Percentiles rank a stretch among this genome's conserved stretches.
phyloP scores from a whole-genome alignment of 2,797 vertebrate genomes.

The Calcarius lapponicus region DNA sequence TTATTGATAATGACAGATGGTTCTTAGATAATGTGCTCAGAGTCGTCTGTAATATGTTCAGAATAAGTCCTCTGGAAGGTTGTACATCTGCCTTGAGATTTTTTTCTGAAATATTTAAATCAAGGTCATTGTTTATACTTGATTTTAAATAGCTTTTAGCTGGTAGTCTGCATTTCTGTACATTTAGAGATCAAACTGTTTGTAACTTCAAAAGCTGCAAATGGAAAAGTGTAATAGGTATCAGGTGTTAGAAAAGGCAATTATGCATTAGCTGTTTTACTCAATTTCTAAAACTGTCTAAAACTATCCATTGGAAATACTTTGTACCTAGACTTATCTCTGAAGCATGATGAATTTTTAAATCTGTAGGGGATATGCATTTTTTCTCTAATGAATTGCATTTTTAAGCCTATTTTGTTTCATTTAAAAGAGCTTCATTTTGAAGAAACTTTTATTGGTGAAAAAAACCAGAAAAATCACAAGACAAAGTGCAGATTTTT shows the following conservation, averaged over 20 bases:
- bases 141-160: slow-evolving; percentile 48
- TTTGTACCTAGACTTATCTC: slow-evolving; percentile 25
- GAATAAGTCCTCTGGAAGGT: slow-evolving; percentile 50
- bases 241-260: slow-evolving; percentile 61
- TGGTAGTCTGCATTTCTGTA: slow-evolving; percentile 18
- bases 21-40: slow-evolving; percentile 50
- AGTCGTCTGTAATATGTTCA: slow-evolving; percentile 18
- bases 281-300: slow-evolving; percentile 62
- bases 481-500: background rate
- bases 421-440: background rate
- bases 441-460: background rate
- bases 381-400: slow-evolving; percentile 50
- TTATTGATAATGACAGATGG: slow-evolving; percentile 64
- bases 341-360: slow-evolving; percentile 43
- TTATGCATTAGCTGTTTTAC: slow-evolving; percentile 49
- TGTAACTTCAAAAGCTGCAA: slow-evolving; percentile 59
- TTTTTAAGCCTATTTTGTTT: slow-evolving; percentile 39
- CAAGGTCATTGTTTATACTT: slow-evolving; percentile 51
- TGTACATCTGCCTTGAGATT: slow-evolving; percentile 58
- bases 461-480: background rate
- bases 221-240: slow-evolving; percentile 55
- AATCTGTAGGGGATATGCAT: slow-evolving; percentile 12
- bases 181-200: slow-evolving; percentile 67
- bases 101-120: slow-evolving; percentile 40
- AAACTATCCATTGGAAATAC: slow-evolving; percentile 32